phyloP scores from a whole-genome alignment of 1,140 invertebrate genomes.

The Ylistrum balloti region DNA sequence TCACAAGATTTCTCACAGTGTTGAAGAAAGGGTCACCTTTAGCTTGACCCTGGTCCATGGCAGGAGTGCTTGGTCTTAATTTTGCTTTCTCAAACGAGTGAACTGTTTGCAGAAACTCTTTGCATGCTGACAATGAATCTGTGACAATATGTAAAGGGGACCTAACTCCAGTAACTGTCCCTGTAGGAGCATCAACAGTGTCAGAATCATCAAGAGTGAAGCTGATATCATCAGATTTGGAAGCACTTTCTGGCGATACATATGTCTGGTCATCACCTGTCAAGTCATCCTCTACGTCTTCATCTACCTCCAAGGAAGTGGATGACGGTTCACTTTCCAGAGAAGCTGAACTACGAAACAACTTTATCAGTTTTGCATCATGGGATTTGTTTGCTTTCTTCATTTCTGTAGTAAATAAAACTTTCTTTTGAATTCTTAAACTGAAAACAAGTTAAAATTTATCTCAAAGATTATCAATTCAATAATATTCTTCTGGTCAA shows the following conservation, averaged over 20 bases:
- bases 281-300: not conserved
- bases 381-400: not conserved
- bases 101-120: not conserved
- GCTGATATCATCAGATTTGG: not conserved
- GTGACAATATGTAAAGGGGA: not conserved
- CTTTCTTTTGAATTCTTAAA: too few relatives aligned
- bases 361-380: constrained; percentile 22
- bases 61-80: not conserved
- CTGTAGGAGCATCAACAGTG: not conserved
- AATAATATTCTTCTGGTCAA: too few relatives aligned
- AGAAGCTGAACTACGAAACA: not conserved
- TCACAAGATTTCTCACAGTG: not conserved
- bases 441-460: too few relatives aligned
- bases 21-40: not conserved
- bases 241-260: not conserved
- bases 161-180: not conserved
- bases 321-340: not conserved
- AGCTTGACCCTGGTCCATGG: not conserved
- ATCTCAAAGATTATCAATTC: too few relatives aligned
- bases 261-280: too few relatives aligned
- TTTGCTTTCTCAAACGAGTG: not conserved
- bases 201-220: not conserved
- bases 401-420: not conserved
- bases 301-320: not conserved
- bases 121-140: not conserved